Conservation (phyloP, 2,113 vertebrate species). For the Leuciscus idus region DNA sequence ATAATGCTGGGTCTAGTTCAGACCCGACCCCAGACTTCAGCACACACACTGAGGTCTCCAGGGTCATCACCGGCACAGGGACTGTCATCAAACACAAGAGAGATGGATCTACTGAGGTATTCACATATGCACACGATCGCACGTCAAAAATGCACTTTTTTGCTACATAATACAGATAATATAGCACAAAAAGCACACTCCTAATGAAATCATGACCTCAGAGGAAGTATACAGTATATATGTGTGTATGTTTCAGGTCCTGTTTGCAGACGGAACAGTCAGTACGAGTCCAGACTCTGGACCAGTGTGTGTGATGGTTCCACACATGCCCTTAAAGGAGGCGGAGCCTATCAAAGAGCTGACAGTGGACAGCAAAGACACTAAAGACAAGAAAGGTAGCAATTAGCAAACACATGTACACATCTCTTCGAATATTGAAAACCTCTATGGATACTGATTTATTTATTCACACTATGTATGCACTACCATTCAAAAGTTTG, state of each 20-base stretch:
- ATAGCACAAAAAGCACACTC: background rate
- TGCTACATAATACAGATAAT: background rate
- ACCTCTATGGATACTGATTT: no score
- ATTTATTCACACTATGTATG: background rate
- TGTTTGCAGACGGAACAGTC: conserved; percentile 89
- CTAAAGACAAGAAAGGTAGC: conserved; percentile 73
- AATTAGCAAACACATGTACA: conserved; percentile 30
- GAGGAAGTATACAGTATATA: background rate
- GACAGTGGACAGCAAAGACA: conserved; percentile 59
- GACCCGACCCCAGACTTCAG: conserved; percentile 58
- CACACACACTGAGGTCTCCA: conserved; percentile 78
- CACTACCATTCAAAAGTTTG: no score
- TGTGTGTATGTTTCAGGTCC: conserved; percentile 73
- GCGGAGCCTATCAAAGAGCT: conserved; percentile 44
- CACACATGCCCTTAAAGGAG: background rate
- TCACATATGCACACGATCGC: background rate
- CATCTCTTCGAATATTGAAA: background rate
- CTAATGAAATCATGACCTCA: background rate
- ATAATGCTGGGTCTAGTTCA: conserved; percentile 52
- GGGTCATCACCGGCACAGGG: conserved; percentile 83
- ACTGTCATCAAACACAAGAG: conserved; percentile 84
- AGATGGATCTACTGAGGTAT: conserved; percentile 87
- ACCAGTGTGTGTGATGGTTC: conserved; percentile 69
- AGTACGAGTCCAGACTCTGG: conserved; percentile 83
- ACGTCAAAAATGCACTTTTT: background rate